These are phyloP conservation scores for Drosophila glabriapex DNA, from an alignment of 2,888 invertebrate species.

Conservation along the genomic window DNA sequence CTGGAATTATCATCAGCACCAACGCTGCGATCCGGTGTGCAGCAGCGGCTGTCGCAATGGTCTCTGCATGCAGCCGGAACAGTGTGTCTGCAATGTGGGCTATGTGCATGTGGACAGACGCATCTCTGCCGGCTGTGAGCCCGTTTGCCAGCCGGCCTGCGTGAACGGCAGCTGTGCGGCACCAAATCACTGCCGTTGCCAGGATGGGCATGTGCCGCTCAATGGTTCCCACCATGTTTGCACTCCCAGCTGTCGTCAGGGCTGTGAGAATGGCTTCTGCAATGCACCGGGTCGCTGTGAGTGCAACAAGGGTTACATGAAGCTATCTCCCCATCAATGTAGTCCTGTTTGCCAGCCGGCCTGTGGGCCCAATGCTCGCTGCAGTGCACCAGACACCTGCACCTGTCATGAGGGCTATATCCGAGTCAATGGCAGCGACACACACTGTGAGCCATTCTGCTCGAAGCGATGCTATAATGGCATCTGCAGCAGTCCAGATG, in stretches of 20 bases:
- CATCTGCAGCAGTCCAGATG: slow-evolving; percentile 84
- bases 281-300: slow-evolving; percentile 81
- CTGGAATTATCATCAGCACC: slow-evolving; percentile 56
- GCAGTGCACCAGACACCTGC: slow-evolving; percentile 84
- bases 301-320: slow-evolving; percentile 79
- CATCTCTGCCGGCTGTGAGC: slow-evolving; percentile 83
- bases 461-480: slow-evolving; percentile 83
- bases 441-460: slow-evolving; percentile 81
- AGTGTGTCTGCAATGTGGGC: slow-evolving; percentile 80
- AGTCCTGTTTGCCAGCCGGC: slow-evolving; percentile 71
- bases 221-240: slow-evolving; percentile 79
- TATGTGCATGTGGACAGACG: slow-evolving; percentile 66
- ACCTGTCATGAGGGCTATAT: slow-evolving; percentile 76
- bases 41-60: slow-evolving; percentile 80
- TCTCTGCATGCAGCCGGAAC: slow-evolving; percentile 86
- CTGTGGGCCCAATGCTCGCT: slow-evolving; percentile 82
- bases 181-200: slow-evolving; percentile 83
- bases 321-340: slow-evolving; percentile 76
- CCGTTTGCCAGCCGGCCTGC: slow-evolving; percentile 86
- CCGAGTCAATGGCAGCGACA: slow-evolving; percentile 74
- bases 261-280: slow-evolving; percentile 85
- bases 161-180: slow-evolving; percentile 86
- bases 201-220: slow-evolving; percentile 75
- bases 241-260: slow-evolving; percentile 80
- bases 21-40: slow-evolving; percentile 81